phyloP scores from a whole-genome alignment of 1,140 invertebrate genomes.

The Drosophila rhopaloa region DNA sequence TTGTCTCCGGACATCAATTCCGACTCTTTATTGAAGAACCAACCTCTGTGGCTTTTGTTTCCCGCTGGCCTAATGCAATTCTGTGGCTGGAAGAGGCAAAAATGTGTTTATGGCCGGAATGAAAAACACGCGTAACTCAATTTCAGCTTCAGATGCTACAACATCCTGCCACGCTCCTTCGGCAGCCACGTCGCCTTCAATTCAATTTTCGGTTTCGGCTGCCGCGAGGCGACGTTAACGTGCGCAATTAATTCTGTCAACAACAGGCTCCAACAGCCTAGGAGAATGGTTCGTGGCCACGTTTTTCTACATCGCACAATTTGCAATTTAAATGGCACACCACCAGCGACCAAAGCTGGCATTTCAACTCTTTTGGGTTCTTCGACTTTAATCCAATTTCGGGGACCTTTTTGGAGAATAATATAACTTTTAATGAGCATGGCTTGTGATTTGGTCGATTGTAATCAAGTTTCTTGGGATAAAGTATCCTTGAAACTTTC shows the following conservation, averaged over 20 bases:
- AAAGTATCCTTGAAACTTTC: constrained; percentile 21
- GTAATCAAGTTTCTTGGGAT: constrained; percentile 27
- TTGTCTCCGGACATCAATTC: constrained; percentile 26
- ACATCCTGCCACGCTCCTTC: constrained; percentile 10
- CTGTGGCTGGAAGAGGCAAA: constrained; percentile 33
- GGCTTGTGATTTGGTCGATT: constrained; percentile 44
- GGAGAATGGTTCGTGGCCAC: constrained; percentile 32
- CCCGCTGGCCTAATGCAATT: constrained; percentile 53
- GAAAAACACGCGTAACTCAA: constrained; percentile 72
- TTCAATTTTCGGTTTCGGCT: constrained; percentile 58
- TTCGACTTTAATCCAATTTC: constrained; percentile 37
- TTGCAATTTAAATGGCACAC: constrained; percentile 55
- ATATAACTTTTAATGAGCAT: constrained; percentile 49
- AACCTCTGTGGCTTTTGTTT: constrained; percentile 35
- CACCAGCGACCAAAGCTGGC: constrained; percentile 15
- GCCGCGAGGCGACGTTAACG: constrained; percentile 50
- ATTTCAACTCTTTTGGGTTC: constrained; percentile 45
- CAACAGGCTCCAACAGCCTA: constrained; percentile 39
- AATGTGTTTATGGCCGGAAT: constrained; percentile 51
- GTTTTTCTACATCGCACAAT: constrained; percentile 27
- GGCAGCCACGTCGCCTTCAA: constrained; percentile 45
- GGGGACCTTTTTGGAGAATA: constrained; percentile 3
- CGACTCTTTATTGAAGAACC: constrained; percentile 3
- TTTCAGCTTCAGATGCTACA: constrained; percentile 33
- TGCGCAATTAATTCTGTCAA: constrained; percentile 75